A percentile compares a stretch with the other conserved stretches of the same genome.
These are phyloP conservation scores for Emydocephalus ijimae DNA, from an alignment of 2,113 vertebrate species.

Conservation along the genomic window DNA sequence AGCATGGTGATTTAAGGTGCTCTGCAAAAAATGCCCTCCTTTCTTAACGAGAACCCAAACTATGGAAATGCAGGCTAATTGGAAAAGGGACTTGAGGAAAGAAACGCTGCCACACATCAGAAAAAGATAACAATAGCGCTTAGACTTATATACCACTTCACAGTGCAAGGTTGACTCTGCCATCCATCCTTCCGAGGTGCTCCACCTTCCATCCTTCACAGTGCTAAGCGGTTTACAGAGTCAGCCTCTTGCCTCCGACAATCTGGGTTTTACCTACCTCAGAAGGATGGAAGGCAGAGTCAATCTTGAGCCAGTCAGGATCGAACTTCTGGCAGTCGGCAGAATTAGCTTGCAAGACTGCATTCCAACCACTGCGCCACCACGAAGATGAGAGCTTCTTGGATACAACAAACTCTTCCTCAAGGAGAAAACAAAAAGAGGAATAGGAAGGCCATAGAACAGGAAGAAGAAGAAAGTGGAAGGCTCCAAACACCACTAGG, in stretches of 20 bases:
- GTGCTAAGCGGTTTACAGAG: too few species aligned
- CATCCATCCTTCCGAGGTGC: too few species aligned
- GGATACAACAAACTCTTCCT: background rate
- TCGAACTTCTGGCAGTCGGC: too few species aligned
- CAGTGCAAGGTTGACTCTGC: too few species aligned
- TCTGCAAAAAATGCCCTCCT: background rate
- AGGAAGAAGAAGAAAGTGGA: background rate
- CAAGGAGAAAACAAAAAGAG: background rate
- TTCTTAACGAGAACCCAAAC: background rate
- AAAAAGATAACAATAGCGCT: background rate
- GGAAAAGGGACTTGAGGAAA: background rate
- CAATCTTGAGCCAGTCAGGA: too few species aligned
- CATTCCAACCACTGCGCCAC: too few species aligned
- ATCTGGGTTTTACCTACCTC: too few species aligned
- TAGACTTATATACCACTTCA: too few species aligned
- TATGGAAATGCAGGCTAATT: background rate
- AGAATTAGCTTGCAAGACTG: too few species aligned
- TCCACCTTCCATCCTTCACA: too few species aligned
- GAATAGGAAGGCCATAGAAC: background rate
- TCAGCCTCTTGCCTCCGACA: too few species aligned
- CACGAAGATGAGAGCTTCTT: background rate
- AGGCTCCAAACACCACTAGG: background rate
- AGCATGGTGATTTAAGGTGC: background rate
- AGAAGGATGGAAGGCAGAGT: too few species aligned
- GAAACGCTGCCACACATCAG: background rate